phyloP scores from a whole-genome alignment of 2,113 vertebrate genomes.

The Scophthalmus maximus region DNA sequence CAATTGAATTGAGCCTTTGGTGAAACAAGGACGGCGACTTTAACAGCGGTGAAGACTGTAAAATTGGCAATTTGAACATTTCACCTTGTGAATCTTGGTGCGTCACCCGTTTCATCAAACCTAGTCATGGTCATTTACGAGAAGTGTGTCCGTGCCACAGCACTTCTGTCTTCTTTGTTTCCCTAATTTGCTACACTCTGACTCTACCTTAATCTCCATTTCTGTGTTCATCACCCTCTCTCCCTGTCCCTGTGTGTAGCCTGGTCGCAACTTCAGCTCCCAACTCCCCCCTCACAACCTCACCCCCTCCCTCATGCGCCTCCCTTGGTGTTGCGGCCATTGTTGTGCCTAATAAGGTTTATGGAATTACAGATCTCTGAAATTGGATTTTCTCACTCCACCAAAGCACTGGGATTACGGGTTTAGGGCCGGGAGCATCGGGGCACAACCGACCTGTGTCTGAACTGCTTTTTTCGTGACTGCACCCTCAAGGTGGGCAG shows the following conservation, averaged over 20 bases:
- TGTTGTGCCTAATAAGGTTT: constrained; percentile 80
- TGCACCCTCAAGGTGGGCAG: constrained; percentile 44
- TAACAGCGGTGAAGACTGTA: neutral
- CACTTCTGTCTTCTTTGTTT: constrained; percentile 53
- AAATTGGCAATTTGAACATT: constrained; percentile 9
- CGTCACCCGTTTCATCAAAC: constrained; percentile 27
- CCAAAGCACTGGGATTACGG: constrained; percentile 72
- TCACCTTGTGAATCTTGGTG: neutral
- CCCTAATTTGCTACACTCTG: constrained; percentile 45
- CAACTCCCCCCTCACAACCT: neutral
- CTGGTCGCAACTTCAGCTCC: constrained; percentile 42
- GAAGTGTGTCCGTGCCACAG: constrained; percentile 20
- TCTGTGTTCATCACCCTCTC: constrained; percentile 48
- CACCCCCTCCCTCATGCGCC: constrained; percentile 28
- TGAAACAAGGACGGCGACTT: neutral
- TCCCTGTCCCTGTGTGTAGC: constrained; percentile 27
- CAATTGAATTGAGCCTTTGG: neutral
- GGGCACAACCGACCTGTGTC: constrained; percentile 66
- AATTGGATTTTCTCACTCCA: constrained; percentile 80
- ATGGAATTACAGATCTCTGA: constrained; percentile 80
- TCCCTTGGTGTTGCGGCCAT: constrained; percentile 63
- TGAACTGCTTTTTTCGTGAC: constrained; percentile 48
- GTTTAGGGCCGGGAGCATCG: constrained; percentile 52
- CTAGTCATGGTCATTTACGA: constrained; percentile 36
- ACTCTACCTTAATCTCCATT: constrained; percentile 49